Evolutionary conservation across 2,888 invertebrate species (phyloP), one percentile per base, ranked within the genome.

Genomic region (Entomobrya multifasciata): DNA sequence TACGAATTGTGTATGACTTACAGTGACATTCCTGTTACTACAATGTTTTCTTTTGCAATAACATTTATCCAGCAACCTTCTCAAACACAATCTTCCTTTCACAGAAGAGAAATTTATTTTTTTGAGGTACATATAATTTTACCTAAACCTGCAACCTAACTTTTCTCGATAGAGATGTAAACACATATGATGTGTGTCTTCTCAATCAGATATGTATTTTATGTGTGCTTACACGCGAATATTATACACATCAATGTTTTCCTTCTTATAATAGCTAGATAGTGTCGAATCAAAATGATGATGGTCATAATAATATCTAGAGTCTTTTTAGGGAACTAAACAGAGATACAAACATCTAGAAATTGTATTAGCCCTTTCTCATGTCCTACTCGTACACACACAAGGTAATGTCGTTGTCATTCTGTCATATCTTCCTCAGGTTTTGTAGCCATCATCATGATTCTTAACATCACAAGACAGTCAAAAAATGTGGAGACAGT

Each of bases 401-500:
- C 27, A 15, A 44, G 72, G 81, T 60, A 60, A n/a, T 72, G 81
- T 81, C 81, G 27, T 72, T 81, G 81, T 81, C 81, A 81, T 72
- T 25, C 52, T 81, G 81, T 81, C 81, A 70, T 80, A 55, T 81
- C 81, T 44, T 72, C 44, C 60, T 81, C 55, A 67, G 41, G n/a
- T 72, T 49, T 72, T 49, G 10, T 72, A 47, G 72, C 25, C 62
- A 60, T 72, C 81, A 72, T 72, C 72, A 72, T 72, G 13, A n/a
- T n/a, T n/a, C 47, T 72, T 25, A 49, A 27, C 72, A 60, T 72
- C 49, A 27, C 57, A 41, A 36, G 72, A 72, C 60, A 41, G 49
- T 49, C 20, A 44, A 55, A n/a, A 80, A 80, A 80, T 81, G 81
- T 47, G 70, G 72, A 47, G 72, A 81, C 72, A 81, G 44, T 47